Percentiles rank a stretch among this genome's conserved stretches.
Evolutionary conservation across 2,797 vertebrate genomes (phyloP).

Genomic region (Poeciliopsis presidionis): DNA sequence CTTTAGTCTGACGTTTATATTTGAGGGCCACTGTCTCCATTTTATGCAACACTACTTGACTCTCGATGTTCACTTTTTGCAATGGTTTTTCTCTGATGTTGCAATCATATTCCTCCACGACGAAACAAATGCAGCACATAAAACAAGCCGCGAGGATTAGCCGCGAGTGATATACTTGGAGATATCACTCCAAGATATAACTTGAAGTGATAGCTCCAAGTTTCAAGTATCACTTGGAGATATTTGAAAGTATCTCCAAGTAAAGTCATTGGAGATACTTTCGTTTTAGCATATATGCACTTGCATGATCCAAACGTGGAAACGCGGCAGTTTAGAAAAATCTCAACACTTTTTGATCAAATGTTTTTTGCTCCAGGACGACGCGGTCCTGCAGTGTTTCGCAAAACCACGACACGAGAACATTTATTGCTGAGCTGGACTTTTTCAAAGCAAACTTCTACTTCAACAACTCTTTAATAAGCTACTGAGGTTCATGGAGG

Average conservation of each 20-base stretch:
- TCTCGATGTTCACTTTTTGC: background rate
- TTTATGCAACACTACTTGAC: background rate
- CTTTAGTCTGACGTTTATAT: conserved; percentile 7
- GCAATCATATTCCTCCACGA: background rate
- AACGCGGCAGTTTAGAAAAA: no score
- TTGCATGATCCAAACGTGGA: no score
- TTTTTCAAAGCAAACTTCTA: background rate
- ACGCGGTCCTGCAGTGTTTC: no score
- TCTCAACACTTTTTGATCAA: no score
- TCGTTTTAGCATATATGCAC: no score
- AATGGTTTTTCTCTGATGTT: background rate
- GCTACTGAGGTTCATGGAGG: background rate
- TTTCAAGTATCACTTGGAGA: no score
- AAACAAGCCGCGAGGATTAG: background rate
- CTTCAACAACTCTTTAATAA: background rate
- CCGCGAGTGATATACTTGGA: no score
- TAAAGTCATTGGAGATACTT: background rate
- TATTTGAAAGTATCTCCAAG: no score
- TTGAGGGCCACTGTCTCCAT: background rate
- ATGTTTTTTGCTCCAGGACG: no score
- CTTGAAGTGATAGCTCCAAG: no score
- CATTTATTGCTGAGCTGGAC: background rate
- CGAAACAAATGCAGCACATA: background rate
- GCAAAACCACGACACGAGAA: no score
- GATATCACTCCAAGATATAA: no score